Base-by-base conservation (phyloP, 1,140 invertebrate species). In the Drosophila mayri region DNA sequence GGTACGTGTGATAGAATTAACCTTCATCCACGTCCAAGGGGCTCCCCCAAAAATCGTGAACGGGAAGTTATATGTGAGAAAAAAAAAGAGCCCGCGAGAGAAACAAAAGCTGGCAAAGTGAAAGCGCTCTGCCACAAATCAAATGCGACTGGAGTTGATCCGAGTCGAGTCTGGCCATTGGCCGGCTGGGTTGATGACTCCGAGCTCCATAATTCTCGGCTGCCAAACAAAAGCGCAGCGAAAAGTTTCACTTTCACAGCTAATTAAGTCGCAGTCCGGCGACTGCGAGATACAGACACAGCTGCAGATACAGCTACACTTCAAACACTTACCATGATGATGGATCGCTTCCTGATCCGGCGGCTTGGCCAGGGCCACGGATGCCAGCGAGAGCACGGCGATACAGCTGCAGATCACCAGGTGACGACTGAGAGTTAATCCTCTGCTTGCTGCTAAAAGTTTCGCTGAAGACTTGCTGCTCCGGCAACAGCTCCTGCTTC, bases 121-220 rank as follows among this genome's bases (percentile, higher is more conserved):
- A 87, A 87, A 87, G 83, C 76, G 76, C 75, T 73, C 50, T 28
- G 65, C 79, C 72, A 88, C 84, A 88, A 87, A 87, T 87, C 79
- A 83, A 77, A 86, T 62, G 38, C 62, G 46, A 43, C 57, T 55
- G 58, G 28, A 59, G 54, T 38, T 57, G 40, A 52, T 66, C 57
- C 18, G 35, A 22, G 44, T 16, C 66, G 37, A 14, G 38, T 35
- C 41, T 70, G 66, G 67, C 67, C 59, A 59, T 40, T 66, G 54
- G 40, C 75, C 59, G 54, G 16, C 28, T 20, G 32, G 47, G 64
- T 78, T 61, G 60, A 57, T 73, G 79, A 63, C 79, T 81, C 43
- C 44, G 40, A 58, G 66, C 61, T 30, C 65, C 65, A 76, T 75
- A 77, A 78, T 81, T 77, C 72, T 83, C 59, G 30, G 18, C 18